Conservation (phyloP, 2,888 invertebrate species). For the Dinocampus coccinellae region DNA sequence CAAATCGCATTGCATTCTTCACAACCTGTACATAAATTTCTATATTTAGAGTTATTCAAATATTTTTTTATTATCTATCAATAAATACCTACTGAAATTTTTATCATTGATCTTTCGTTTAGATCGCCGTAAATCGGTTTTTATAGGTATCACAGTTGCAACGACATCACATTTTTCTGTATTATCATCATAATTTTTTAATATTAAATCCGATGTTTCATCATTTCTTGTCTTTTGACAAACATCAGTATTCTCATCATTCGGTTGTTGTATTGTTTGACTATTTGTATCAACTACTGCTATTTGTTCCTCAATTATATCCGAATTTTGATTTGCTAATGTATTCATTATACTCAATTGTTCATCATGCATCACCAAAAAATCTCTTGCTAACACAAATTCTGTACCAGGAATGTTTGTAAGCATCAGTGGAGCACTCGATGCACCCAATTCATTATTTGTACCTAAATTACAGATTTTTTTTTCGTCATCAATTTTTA, state of each 20-base stretch:
- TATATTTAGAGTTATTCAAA: background rate
- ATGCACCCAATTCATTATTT: constrained; percentile 59
- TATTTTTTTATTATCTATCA: background rate
- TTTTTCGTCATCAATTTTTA: background rate
- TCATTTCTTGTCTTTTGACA: constrained; percentile 34
- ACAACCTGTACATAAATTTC: constrained; percentile 60
- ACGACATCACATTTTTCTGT: background rate
- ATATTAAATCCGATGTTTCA: constrained; percentile 39
- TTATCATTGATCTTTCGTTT: constrained; percentile 60
- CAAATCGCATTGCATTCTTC: constrained; percentile 67
- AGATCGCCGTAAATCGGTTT: constrained; percentile 54
- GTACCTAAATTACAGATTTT: constrained; percentile 51
- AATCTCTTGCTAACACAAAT: constrained; percentile 62
- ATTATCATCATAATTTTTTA: background rate
- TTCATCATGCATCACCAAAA: constrained; percentile 66
- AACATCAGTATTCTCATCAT: constrained; percentile 44
- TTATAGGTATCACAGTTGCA: constrained; percentile 36
- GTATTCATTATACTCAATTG: constrained; percentile 63
- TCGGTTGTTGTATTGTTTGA: constrained; percentile 35
- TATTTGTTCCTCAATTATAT: constrained; percentile 45
- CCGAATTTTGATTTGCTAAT: constrained; percentile 59
- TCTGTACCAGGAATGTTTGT: constrained; percentile 62
- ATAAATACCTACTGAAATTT: constrained; percentile 54
- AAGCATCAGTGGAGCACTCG: constrained; percentile 62
- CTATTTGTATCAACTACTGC: constrained; percentile 33